Evolutionary conservation across 2,797 vertebrate genomes (phyloP), one percentile per base, ranked within the genome.

Genomic region (Botia kubotai): DNA sequence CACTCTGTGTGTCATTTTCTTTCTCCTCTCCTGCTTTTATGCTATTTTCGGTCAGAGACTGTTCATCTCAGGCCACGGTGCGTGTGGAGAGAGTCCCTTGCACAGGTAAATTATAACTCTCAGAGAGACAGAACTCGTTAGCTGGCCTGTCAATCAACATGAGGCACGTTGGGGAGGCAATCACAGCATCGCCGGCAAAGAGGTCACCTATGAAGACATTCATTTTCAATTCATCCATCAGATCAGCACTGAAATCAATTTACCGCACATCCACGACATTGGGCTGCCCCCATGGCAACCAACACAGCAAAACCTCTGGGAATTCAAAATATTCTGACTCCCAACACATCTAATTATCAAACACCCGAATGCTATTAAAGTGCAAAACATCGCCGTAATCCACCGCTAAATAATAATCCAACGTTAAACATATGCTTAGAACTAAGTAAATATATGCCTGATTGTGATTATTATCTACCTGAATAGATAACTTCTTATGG

Each of bases 121-220:
- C 84, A 80, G 87, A 58, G 81, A 88, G 89, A 89, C 88, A 87
- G 81, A 79, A 78, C 88, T 92, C 88, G 89, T 91, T 91, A 92
- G 86, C 81, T 71, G 72, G 52, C 39, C 86, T 91, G 89, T 90
- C 88, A 90, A 84, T 90, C 88, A 88, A 53, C 12, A 53, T 33
- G 70, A 84, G 73, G 21, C 70, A 79, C 76, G 80, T 82, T 86
- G 87, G 86, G 77, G 85, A 90, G 89, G 90, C 88, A 87, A 43
- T 48, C 75, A 84, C 89, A 79, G 88, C 87, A 75, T 87, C 84
- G 84, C 36, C 0, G 81, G 79, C 72, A 75, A 84, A 84, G 86
- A 85, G 87, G 86, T 90, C 85, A 89, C 75, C 85, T 88, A 92
- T 65, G 72, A 91, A 90, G 86, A 87, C 75, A 84, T 87, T 90